Conservation (phyloP, 1,140 invertebrate genomes). For the Copidosoma floridanum region DNA sequence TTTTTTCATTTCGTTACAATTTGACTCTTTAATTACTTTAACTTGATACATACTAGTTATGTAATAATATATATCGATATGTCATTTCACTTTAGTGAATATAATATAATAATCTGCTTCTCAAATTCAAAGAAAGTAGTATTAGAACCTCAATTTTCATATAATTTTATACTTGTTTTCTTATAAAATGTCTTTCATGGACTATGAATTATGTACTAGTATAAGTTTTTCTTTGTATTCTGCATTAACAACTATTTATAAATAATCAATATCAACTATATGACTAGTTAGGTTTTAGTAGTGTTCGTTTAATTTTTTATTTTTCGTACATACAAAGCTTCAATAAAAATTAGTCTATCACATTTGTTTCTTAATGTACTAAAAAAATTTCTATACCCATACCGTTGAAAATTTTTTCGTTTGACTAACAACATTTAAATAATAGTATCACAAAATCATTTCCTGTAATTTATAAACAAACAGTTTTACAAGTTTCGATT, state of each 20-base stretch:
- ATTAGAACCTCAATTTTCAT: background rate
- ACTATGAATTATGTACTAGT: conserved; percentile 1
- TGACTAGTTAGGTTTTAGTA: background rate
- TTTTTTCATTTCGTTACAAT: too few relatives aligned
- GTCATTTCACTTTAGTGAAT: conserved; percentile 11
- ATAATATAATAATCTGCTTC: conserved; percentile 2
- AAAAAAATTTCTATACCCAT: too few relatives aligned
- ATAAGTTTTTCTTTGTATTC: background rate
- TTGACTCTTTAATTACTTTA: conserved; percentile 5
- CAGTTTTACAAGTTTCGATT: too few relatives aligned
- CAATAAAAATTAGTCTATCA: too few relatives aligned
- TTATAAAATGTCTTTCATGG: background rate
- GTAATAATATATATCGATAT: conserved; percentile 20
- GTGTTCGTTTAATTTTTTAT: background rate
- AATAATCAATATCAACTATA: conserved; percentile 8
- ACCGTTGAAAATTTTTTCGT: too few relatives aligned
- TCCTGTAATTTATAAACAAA: too few relatives aligned
- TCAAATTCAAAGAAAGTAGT: background rate
- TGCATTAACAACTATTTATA: conserved; percentile 11
- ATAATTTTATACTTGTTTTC: background rate
- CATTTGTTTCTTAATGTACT: too few relatives aligned
- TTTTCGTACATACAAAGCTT: conserved; percentile 2
- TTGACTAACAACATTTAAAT: too few relatives aligned
- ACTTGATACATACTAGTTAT: conserved; percentile 14
- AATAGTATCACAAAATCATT: too few relatives aligned